Evolutionary conservation across 2,888 invertebrate species (phyloP).

Genomic region (Thecophora atra): DNA sequence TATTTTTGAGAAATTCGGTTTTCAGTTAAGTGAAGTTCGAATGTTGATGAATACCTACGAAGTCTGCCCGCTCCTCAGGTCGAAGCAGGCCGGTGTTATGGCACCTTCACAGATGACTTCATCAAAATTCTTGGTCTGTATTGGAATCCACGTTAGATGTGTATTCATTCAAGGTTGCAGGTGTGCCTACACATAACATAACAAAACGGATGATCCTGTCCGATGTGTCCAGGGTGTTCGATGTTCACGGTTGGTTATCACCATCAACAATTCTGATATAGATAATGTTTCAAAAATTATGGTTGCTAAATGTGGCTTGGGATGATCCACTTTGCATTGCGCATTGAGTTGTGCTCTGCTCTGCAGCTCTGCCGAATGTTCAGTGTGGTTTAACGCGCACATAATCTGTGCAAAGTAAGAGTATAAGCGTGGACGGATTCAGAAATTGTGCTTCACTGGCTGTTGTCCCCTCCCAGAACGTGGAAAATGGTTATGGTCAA

Average conservation of each 20-base stretch:
- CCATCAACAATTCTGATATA: conserved; percentile 1
- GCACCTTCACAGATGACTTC: neutral
- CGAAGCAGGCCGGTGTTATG: neutral
- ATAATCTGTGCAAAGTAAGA: neutral
- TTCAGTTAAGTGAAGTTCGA: neutral
- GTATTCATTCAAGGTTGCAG: neutral
- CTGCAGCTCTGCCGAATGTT: conserved; percentile 1
- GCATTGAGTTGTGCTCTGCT: conserved; percentile 14
- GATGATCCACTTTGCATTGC: neutral
- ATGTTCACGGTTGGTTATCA: neutral
- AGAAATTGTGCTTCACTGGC: conserved; percentile 45
- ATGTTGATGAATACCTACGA: neutral
- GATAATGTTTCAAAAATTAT: neutral
- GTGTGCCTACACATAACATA: neutral
- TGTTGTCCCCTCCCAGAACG: conserved; percentile 41
- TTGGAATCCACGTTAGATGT: conserved; percentile 3
- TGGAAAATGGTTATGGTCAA: conserved; percentile 49
- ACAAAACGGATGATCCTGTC: neutral
- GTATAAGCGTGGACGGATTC: conserved; percentile 44
- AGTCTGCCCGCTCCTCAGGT: neutral
- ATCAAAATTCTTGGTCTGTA: neutral
- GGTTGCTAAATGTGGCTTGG: neutral
- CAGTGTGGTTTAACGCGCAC: neutral
- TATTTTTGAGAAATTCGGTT: neutral
- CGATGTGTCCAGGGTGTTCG: too few species aligned